These are phyloP conservation scores for Nanorana parkeri DNA, from an alignment of 2,113 vertebrate species.

Conservation along the genomic window DNA sequence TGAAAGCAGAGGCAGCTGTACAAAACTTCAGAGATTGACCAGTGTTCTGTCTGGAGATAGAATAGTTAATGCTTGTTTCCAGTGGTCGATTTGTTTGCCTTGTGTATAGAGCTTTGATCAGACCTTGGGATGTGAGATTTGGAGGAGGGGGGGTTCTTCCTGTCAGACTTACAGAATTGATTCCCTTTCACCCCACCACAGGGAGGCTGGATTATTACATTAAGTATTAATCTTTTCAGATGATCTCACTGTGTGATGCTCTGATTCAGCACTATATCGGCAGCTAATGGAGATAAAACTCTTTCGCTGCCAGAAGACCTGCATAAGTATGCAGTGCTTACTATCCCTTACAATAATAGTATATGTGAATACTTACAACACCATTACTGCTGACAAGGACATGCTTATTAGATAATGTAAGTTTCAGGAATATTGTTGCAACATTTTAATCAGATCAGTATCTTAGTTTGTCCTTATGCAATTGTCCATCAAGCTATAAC, in stretches of 20 bases:
- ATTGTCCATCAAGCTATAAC: too few species aligned
- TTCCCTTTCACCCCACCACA: conserved; percentile 35
- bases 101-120: conserved; percentile 46
- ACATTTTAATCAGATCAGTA: too few species aligned
- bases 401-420: too few species aligned
- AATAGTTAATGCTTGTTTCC: conserved; percentile 37
- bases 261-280: conserved; percentile 53
- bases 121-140: conserved; percentile 39
- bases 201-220: conserved; percentile 55
- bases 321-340: conserved; percentile 2
- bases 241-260: conserved; percentile 50
- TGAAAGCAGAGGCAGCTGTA: not conserved
- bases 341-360: not conserved
- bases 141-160: conserved; percentile 33
- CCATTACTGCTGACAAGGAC: not conserved
- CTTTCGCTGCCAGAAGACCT: conserved; percentile 25
- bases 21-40: not conserved
- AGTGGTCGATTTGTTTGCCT: conserved; percentile 46
- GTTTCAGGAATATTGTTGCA: not conserved
- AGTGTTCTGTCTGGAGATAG: not conserved
- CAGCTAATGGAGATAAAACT: conserved; percentile 52
- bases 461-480: too few species aligned
- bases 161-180: conserved; percentile 53
- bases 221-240: conserved; percentile 57
- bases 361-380: not conserved